These are phyloP conservation scores for Drosophila parvula DNA, from an alignment of 1,140 invertebrate genomes.

Conservation along the genomic window DNA sequence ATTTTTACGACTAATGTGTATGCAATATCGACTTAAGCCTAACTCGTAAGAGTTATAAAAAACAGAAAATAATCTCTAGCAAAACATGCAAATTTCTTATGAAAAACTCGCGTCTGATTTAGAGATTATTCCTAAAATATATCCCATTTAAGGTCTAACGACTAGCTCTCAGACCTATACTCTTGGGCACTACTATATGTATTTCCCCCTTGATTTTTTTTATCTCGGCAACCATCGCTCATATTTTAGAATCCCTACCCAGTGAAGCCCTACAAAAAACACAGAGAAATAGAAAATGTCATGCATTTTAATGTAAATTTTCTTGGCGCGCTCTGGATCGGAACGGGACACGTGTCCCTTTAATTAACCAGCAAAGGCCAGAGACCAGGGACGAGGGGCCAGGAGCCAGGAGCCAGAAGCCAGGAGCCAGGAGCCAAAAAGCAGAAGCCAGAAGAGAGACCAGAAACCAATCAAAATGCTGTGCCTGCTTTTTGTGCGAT, in stretches of 20 bases:
- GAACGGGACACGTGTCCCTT: constrained; percentile 29
- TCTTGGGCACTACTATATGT: background rate
- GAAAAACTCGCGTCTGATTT: background rate
- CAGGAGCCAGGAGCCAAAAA: background rate
- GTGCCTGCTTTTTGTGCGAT: constrained; percentile 24
- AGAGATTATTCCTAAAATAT: background rate
- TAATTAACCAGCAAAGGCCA: constrained; percentile 30
- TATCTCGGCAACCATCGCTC: constrained; percentile 10
- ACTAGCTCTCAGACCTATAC: background rate
- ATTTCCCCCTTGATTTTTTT: background rate
- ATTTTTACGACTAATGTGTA: no score
- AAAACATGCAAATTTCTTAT: background rate
- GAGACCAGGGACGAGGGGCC: background rate
- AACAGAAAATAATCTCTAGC: no score
- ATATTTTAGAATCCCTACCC: constrained; percentile 12
- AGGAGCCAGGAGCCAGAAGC: background rate
- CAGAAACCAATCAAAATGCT: constrained; percentile 41
- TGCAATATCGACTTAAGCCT: no score
- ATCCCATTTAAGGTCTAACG: background rate
- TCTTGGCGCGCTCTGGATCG: constrained; percentile 5
- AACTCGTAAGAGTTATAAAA: no score
- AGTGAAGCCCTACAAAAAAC: background rate
- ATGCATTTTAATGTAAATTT: constrained; percentile 45
- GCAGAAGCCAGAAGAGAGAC: background rate
- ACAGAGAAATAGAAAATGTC: constrained; percentile 38